Percentiles rank a stretch among this genome's conserved stretches.
These are phyloP conservation scores for Hyperoplus immaculatus DNA, from an alignment of 2,797 vertebrate species.

Conservation along the genomic window DNA sequence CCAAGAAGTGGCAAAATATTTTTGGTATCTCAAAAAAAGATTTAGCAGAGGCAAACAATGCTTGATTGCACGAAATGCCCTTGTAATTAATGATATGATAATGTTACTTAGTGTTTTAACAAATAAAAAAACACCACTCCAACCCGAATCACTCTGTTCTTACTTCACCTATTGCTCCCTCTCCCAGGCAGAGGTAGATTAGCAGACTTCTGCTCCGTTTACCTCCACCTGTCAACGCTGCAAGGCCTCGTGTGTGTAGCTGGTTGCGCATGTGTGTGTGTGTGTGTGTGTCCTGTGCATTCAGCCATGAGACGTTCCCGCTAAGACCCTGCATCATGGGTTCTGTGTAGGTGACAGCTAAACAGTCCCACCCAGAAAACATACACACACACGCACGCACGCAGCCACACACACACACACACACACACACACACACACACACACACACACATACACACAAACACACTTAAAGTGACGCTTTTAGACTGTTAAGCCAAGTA, in stretches of 20 bases:
- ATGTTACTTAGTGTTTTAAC: constrained; percentile 30
- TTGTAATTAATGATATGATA: neutral
- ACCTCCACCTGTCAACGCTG: constrained; percentile 92
- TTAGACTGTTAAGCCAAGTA: constrained; percentile 69
- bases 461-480: constrained; percentile 56
- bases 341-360: constrained; percentile 90
- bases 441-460: constrained; percentile 33
- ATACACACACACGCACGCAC: no score
- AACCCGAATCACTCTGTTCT: constrained; percentile 43
- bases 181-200: constrained; percentile 88
- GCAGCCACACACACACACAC: constrained; percentile 53
- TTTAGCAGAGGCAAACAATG: neutral
- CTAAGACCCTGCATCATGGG: constrained; percentile 88
- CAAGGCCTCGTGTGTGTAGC: constrained; percentile 65
- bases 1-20: neutral
- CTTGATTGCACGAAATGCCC: constrained; percentile 8
- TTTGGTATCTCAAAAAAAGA: neutral
- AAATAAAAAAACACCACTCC: constrained; percentile 47
- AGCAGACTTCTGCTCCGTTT: constrained; percentile 89
- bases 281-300: constrained; percentile 84
- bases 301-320: constrained; percentile 87
- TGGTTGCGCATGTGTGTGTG: constrained; percentile 35
- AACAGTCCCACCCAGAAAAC: constrained; percentile 89
- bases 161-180: constrained; percentile 59
- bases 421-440: constrained; percentile 38